These are phyloP conservation scores for Eupristina koningsbergeri DNA, from an alignment of 1,140 invertebrate genomes.

Conservation along the genomic window DNA sequence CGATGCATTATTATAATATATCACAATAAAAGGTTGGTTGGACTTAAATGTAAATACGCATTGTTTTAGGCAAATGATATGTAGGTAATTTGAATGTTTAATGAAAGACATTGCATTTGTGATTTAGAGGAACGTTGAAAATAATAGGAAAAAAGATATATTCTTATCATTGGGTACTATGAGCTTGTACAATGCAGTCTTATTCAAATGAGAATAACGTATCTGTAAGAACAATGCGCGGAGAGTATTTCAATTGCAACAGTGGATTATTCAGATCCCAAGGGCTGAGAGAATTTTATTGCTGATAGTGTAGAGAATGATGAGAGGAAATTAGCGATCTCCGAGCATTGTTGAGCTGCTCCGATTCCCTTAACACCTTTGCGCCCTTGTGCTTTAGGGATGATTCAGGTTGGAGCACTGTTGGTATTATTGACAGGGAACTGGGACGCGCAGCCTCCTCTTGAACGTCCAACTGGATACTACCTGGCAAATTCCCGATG, in stretches of 20 bases:
- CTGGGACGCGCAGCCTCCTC: neutral
- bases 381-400: no score
- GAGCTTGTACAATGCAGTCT: neutral
- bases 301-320: neutral
- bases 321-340: neutral
- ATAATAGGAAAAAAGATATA: neutral
- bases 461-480: neutral
- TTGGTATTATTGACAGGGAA: neutral
- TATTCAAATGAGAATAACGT: neutral
- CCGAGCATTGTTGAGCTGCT: neutral
- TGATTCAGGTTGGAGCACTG: neutral
- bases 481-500: no score
- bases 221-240: neutral
- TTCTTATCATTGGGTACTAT: neutral
- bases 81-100: no score
- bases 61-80: no score
- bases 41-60: no score
- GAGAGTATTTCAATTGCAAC: neutral
- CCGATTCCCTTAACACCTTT: neutral
- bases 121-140: neutral
- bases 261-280: neutral
- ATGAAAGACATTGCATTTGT: no score
- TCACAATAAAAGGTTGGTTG: no score
- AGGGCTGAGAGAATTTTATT: neutral
- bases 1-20: no score